Conservation (phyloP, 2,888 invertebrate species). For the Dryocosmus kuriphilus region DNA sequence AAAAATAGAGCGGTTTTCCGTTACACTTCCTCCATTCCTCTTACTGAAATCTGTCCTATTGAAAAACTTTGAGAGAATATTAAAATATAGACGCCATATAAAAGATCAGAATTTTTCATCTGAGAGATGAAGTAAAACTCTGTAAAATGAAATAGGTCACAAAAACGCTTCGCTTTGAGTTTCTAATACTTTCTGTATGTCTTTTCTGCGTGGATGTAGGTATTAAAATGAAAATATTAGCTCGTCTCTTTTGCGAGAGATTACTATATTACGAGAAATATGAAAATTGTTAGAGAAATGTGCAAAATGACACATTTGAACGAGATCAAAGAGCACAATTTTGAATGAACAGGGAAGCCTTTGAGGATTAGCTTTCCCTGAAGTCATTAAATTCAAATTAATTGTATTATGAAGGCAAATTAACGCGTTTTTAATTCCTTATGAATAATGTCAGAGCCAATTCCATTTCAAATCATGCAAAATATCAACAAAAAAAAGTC, state of each 20-base stretch:
- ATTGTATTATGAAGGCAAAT: no score
- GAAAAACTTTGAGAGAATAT: background rate
- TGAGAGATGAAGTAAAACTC: background rate
- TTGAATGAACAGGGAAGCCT: background rate
- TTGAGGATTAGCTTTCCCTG: background rate
- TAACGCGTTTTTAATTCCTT: no score
- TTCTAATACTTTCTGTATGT: background rate
- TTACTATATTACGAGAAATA: background rate
- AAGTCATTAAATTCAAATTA: background rate
- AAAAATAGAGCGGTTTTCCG: background rate
- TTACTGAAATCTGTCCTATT: background rate
- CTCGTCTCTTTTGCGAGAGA: no score
- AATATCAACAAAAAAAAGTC: no score
- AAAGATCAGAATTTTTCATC: background rate
- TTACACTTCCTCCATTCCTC: background rate
- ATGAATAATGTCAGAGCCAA: no score
- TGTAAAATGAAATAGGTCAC: background rate
- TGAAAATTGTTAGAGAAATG: background rate
- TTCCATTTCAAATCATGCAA: no score
- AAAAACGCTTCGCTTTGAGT: background rate
- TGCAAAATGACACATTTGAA: background rate
- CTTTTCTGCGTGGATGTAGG: background rate
- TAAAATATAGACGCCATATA: background rate
- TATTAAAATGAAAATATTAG: background rate
- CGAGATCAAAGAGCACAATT: conserved; percentile 1